phyloP scores from a whole-genome alignment of 1,140 invertebrate genomes.

The Callitettix versicolor region DNA sequence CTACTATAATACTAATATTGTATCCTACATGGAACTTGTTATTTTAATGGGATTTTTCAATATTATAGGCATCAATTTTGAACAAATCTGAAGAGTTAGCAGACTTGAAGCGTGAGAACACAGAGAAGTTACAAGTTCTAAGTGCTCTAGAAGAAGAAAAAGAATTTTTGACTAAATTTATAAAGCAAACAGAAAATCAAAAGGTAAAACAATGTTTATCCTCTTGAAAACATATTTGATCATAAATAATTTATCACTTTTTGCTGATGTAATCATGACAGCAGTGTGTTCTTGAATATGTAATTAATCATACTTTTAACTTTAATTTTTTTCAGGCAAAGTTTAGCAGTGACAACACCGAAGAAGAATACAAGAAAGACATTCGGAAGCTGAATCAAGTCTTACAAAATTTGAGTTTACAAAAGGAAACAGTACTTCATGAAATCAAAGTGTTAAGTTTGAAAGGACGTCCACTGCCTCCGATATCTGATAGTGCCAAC shows the following conservation, averaged over 20 bases:
- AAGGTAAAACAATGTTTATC: too few relatives aligned
- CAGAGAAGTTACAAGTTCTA: conserved; percentile 43
- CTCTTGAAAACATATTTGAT: too few relatives aligned
- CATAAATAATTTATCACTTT: too few relatives aligned
- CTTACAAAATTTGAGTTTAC: conserved; percentile 26
- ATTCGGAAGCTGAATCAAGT: conserved; percentile 18
- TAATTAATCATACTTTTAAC: too few relatives aligned
- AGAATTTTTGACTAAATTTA: conserved; percentile 11
- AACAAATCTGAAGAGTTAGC: conserved; percentile 33
- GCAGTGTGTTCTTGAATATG: too few relatives aligned
- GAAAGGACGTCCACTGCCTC: conserved; percentile 24
- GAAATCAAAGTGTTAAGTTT: conserved; percentile 30
- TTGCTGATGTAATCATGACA: too few relatives aligned
- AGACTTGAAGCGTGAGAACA: conserved; percentile 39
- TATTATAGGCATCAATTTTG: conserved; percentile 29
- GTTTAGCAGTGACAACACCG: conserved; percentile 25
- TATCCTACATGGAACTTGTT: too few relatives aligned
- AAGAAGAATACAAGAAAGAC: conserved; percentile 16
- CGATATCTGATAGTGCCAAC: neutral
- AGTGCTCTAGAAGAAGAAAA: conserved; percentile 44
- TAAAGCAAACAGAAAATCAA: too few relatives aligned
- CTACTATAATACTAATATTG: too few relatives aligned
- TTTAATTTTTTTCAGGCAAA: conserved; percentile 7
- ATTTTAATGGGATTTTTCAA: too few relatives aligned
- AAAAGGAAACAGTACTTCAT: conserved; percentile 27